A percentile compares a stretch with the other conserved stretches of the same genome.
phyloP scores from a whole-genome alignment of 37 sponge, comb jelly and placozoan genomes.

The Cladorhizidae sp. region DNA sequence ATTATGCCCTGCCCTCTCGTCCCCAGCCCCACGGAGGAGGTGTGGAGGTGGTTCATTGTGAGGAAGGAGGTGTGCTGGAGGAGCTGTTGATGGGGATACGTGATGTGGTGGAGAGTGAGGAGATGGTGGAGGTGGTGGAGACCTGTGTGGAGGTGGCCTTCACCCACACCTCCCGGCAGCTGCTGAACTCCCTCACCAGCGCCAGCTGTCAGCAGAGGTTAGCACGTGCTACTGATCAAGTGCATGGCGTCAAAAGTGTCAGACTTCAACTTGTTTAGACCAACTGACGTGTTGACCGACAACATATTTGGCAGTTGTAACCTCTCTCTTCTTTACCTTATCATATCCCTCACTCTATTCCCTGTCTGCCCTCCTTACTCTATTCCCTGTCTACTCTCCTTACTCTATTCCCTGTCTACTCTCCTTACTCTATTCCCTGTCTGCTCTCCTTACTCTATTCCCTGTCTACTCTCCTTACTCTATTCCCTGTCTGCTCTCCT shows the following conservation, averaged over 20 bases:
- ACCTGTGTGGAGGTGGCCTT: constrained; percentile 17
- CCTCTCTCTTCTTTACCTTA: neutral
- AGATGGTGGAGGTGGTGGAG: constrained; percentile 18
- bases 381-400: no score
- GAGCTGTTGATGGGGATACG: constrained; percentile 9
- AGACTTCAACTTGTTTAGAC: neutral
- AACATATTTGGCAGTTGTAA: neutral
- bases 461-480: no score
- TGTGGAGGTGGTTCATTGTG: no score
- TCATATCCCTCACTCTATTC: no score
- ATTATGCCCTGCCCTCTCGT: neutral
- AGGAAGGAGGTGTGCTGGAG: neutral
- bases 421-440: no score
- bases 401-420: no score
- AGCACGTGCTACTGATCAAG: no score
- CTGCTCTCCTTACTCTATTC: no score
- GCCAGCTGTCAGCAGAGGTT: no score
- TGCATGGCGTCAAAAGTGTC: neutral
- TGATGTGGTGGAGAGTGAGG: constrained; percentile 17
- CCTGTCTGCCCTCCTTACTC: no score
- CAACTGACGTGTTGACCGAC: neutral
- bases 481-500: no score
- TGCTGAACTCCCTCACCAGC: constrained; percentile 6
- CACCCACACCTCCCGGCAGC: neutral
- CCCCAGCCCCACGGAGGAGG: neutral